Base-by-base conservation (phyloP, 2,888 invertebrate species). In the Neria commutata region DNA sequence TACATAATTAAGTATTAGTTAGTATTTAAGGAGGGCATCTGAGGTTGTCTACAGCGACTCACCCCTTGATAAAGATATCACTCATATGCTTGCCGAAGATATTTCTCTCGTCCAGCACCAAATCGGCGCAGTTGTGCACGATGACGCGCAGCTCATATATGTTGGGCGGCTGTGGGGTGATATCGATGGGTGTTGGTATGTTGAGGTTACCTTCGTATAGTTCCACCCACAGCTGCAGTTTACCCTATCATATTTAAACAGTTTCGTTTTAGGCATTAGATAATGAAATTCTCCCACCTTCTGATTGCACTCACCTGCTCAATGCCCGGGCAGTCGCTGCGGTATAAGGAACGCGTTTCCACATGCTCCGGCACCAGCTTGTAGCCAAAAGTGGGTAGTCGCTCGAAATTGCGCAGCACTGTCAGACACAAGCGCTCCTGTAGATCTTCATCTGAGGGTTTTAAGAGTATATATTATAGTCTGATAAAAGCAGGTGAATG, bases 201-300 rank as follows among this genome's bases (percentile, higher is more conserved):
- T 82, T 83, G 17, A 84, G 82, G 66, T 84, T 82, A 2, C 65
- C 68, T 40, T 90, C 89, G 74, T 92, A 94, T 77, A 96, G 88
- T 77, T 96, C 95, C 14, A 96, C 83, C 94, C 95, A 96, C 84
- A 96, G 84, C 78, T 94, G 92, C 51, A 96, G 77, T 83, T 92
- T 93, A 3, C 96, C 95, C 93, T 95, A 37, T 19, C 14, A 17
- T 25, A 14, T 11, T 24, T 29, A 3, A 4, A 25, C 46, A 23
- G 19, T 17, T 2, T 17, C 11, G 23, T 29, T 25, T 17, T 14
- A 17, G 2, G 25, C n/a, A n/a, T n/a, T n/a, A 17, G n/a, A 17
- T 3, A 5, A 50, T 14, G 3, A 40, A 48, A 2, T 21, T 6
- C n/a, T 11, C 3, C n/a, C n/a, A n/a, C n/a, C n/a, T n/a, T n/a